Evolutionary conservation across 64 coral and sea anemone species (phyloP), one percentile per base, ranked within the genome.

Genomic region (Trachythela sp.): DNA sequence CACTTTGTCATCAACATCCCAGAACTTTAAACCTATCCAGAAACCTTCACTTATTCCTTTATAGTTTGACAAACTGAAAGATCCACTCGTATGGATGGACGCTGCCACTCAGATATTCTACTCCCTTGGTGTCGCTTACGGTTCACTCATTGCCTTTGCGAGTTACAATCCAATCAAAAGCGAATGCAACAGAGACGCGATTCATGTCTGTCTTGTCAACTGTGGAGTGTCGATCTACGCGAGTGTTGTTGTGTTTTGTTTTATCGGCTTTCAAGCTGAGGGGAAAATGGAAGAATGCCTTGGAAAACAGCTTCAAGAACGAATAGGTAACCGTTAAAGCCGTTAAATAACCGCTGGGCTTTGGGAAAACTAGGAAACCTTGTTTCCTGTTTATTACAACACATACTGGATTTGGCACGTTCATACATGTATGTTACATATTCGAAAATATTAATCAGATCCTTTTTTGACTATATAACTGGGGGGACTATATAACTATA

Each of bases 161-260:
- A 99, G 96, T 43, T 99, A 99, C 84, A 99, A 95, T 45, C 96
- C 96, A 0, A 92, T 99, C 32, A 99, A 99, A 52, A 99, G 94
- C 38, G 96, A 99, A 38, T 99, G 93, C 2, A 99, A 94, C 11
- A 88, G 83, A n/a, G 96, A 99, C 48, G 93, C 96, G 24, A 99
- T 99, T 4, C 94, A 92, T 9, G 96, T 99, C 30, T 99, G 96
- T 39, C 90, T 99, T 48, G 89, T 99, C 83, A 95, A 99, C 84
- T 99, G 93, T 40, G 96, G 93, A 18, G 91, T 91, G 0, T 99
- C 96, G 0, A 95, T 99, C 48, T 99, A 99, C 86, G 96, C 96
- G 22, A 94, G 93, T 48, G 93, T 99, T 36, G 96, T 99, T 0
- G 96, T 99, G 35, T 99, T 99, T 36, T 94, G 91, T 83, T 99